A percentile compares a stretch with the other conserved stretches of the same genome.
These are phyloP conservation scores for Myiotriccus ornatus DNA, from an alignment of 2,797 vertebrate species.

Conservation along the genomic window DNA sequence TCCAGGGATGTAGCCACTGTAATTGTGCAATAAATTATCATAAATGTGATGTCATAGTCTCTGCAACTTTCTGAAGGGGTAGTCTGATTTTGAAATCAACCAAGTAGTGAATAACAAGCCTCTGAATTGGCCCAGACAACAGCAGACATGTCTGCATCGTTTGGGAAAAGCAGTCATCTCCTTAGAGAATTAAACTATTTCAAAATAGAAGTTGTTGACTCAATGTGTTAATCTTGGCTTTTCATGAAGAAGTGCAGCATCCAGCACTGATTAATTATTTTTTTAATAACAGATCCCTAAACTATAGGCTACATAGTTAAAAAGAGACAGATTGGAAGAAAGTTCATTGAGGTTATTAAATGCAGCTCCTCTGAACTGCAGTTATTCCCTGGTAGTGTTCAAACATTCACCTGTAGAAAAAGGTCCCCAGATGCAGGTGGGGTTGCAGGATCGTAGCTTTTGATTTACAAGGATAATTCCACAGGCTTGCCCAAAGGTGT, in stretches of 20 bases:
- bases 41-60: conserved; percentile 53
- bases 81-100: conserved; percentile 54
- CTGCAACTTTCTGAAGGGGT: conserved; percentile 49
- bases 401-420: neutral
- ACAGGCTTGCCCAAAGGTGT: neutral
- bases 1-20: conserved; percentile 3
- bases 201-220: conserved; percentile 42
- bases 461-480: neutral
- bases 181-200: conserved; percentile 43
- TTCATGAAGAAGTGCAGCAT: neutral
- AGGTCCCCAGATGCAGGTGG: neutral
- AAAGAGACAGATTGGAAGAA: neutral
- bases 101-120: conserved; percentile 5
- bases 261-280: neutral
- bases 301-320: neutral
- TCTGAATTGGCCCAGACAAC: conserved; percentile 47
- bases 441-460: neutral
- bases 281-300: neutral
- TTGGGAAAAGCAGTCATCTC: conserved; percentile 28
- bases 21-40: conserved; percentile 53
- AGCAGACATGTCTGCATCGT: conserved; percentile 29
- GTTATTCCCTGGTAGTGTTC: neutral
- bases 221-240: conserved; percentile 28
- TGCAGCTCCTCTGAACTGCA: neutral
- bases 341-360: neutral